Base-by-base conservation (phyloP, 2,888 invertebrate genomes). In the Alloscopus bannaensis region DNA sequence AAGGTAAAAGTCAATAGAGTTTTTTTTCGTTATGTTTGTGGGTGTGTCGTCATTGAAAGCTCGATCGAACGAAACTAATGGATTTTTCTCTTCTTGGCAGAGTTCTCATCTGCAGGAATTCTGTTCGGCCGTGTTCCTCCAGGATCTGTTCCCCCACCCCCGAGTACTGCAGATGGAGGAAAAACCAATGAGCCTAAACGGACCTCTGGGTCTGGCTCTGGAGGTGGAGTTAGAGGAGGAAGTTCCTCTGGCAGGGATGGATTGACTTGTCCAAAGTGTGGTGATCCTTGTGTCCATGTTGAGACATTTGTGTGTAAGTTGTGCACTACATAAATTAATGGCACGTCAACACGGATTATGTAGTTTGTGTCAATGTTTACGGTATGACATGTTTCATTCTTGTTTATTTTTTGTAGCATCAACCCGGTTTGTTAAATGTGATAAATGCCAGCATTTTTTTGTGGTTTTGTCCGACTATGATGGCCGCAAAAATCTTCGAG, bases 361-460 rank as follows among this genome's bases (percentile, higher is more conserved):
- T 18, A 64, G 47, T 71, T 13, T 26, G n/a, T 66, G 11, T 64
- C 18, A 8, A 31, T 50, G 45, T 20, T 47, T 3, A n/a, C 40
- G n/a, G 28, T 18, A 24, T 42, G 16, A 28, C 13, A 40, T 16
- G n/a, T 13, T 18, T 60, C 57, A 29, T 52, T 55, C 81, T 69
- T 60, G 55, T 84, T 20, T 50, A 76, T 85, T 60, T 86, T 50
- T 86, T 84, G n/a, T 85, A 92, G 91, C 92, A 77, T 97, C 97
- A 65, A 97, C 97, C 55, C 92, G 97, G 85, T 98, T 98, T 90
- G 98, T 98, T 42, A 98, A 97, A 89, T 98, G 98, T 89, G 97
- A 98, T 89, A 98, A 97, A 89, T 98, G 98, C 88, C 96, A 97
- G 89, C 97, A 98, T 88, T 98, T 98, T 90, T 98, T 98, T 88